Conservation (phyloP, 1,140 invertebrate genomes). For the Caerostris darwini region DNA sequence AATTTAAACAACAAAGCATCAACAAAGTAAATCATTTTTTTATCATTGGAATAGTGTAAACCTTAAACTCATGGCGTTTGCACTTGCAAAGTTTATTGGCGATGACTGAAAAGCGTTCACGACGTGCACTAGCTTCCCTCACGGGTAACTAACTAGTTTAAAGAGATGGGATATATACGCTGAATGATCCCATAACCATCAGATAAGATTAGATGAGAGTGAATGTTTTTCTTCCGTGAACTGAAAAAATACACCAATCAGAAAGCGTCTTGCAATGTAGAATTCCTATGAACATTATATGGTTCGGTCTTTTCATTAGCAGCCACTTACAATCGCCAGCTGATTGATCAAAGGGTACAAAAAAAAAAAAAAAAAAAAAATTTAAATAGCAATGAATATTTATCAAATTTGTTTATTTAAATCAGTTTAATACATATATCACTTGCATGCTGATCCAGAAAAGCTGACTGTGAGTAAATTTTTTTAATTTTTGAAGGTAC, state of each 20-base stretch:
- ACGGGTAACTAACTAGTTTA: background rate
- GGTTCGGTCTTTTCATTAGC: conserved; percentile 22
- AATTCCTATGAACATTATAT: background rate
- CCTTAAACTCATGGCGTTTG: background rate
- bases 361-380: too few species aligned
- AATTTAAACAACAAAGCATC: background rate
- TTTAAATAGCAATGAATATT: conserved; percentile 9
- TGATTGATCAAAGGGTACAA: conserved; percentile 27
- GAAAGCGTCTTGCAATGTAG: background rate
- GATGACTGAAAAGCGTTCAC: background rate
- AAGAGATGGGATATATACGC: background rate
- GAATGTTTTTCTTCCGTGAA: conserved; percentile 35
- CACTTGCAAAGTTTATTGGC: background rate
- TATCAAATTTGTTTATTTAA: conserved; percentile 27
- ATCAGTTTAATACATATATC: background rate
- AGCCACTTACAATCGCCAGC: background rate
- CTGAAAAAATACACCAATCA: conserved; percentile 53
- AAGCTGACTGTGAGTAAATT: background rate
- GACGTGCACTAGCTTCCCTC: background rate
- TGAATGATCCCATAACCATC: conserved; percentile 57
- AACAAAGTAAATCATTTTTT: background rate
- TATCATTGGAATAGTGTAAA: background rate
- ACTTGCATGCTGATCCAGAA: background rate
- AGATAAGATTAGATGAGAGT: conserved; percentile 32
- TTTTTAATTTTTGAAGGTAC: too few species aligned